Evolutionary conservation across 2,113 vertebrate species (phyloP).

Genomic region (Perognathus longimembris): DNA sequence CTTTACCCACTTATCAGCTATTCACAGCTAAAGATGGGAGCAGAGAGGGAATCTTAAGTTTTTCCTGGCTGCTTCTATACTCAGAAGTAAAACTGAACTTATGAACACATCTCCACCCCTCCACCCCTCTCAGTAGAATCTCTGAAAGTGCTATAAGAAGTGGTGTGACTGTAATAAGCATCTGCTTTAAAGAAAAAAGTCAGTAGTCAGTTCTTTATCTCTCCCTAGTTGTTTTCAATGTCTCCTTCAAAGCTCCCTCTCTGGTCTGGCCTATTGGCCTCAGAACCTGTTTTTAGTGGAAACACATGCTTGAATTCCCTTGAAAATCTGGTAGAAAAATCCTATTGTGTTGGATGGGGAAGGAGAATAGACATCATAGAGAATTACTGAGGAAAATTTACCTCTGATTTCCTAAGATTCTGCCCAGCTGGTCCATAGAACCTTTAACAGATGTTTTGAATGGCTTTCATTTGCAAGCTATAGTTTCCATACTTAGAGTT

Average conservation of each 20-base stretch:
- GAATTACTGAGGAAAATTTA: neutral
- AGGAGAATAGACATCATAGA: neutral
- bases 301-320: neutral
- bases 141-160: constrained; percentile 53
- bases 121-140: neutral
- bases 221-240: neutral
- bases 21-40: constrained; percentile 64
- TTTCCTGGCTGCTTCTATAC: constrained; percentile 44
- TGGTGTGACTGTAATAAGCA: neutral
- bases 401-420: constrained; percentile 17
- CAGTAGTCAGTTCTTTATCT: neutral
- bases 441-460: neutral
- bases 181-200: no score
- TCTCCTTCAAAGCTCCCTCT: neutral
- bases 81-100: constrained; percentile 61
- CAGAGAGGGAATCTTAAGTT: constrained; percentile 47
- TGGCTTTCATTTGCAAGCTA: neutral
- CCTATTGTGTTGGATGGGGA: neutral
- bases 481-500: neutral
- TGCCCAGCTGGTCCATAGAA: neutral
- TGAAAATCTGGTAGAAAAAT: constrained; percentile 30
- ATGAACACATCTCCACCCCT: neutral
- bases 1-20: constrained; percentile 64
- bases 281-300: constrained; percentile 52
- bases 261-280: neutral